Conservation (phyloP, 2,797 vertebrate genomes). For the Spheniscus humboldti region DNA sequence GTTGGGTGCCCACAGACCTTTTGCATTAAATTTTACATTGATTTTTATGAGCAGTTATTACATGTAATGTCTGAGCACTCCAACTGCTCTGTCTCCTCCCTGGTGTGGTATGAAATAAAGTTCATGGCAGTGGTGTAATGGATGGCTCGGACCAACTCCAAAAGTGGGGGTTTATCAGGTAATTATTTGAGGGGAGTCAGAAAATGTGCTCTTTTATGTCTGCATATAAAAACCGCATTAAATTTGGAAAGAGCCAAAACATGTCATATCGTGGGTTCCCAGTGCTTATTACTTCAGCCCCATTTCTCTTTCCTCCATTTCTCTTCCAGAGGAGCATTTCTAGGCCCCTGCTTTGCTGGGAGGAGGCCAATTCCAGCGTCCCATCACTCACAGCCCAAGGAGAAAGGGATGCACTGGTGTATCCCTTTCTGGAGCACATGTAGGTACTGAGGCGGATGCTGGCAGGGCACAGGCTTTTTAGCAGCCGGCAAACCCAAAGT, state of each 20-base stretch:
- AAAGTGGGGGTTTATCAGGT: constrained; percentile 36
- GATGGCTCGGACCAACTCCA: constrained; percentile 55
- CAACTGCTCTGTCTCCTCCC: constrained; percentile 56
- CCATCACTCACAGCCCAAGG: neutral
- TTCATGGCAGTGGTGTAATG: constrained; percentile 59
- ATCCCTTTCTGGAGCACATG: neutral
- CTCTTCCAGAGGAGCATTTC: neutral
- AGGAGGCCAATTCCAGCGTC: neutral
- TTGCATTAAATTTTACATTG: constrained; percentile 65
- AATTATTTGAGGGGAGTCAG: constrained; percentile 41
- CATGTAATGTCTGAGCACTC: constrained; percentile 38
- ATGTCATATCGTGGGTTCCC: neutral
- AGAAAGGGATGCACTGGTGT: neutral
- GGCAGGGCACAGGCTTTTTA: neutral
- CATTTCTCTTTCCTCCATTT: neutral
- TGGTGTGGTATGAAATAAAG: constrained; percentile 69
- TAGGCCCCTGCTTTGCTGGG: neutral
- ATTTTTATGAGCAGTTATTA: constrained; percentile 66
- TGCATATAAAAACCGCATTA: constrained; percentile 61
- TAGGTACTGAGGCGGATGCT: neutral
- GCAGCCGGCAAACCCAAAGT: neutral
- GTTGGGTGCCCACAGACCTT: constrained; percentile 63
- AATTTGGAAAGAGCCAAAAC: constrained; percentile 40
- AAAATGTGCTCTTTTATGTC: constrained; percentile 50
- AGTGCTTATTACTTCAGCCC: neutral